phyloP scores from a whole-genome alignment of 2,888 invertebrate species.

The Volucella zonaria region DNA sequence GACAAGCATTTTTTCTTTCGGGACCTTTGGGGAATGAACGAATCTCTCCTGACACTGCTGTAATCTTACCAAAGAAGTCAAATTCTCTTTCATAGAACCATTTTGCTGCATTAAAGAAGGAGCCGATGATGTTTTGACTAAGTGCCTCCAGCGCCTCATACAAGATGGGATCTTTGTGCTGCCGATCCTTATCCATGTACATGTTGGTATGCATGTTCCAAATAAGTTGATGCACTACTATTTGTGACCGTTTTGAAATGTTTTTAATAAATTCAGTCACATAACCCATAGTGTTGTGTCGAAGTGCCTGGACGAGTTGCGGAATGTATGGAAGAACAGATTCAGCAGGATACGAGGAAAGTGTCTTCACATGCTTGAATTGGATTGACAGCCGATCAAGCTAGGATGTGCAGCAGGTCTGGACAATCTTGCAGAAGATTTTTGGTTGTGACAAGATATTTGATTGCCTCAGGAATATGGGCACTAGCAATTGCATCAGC shows the following conservation, averaged over 20 bases:
- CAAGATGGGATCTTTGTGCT: slow-evolving; percentile 91
- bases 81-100: slow-evolving; percentile 99
- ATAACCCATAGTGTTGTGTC: slow-evolving; percentile 99
- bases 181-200: slow-evolving; percentile 98
- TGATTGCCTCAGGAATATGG: slow-evolving; percentile 96
- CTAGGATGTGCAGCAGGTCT: slow-evolving; percentile 96
- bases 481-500: slow-evolving; percentile 93
- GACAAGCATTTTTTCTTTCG: slow-evolving; percentile 96
- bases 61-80: slow-evolving; percentile 98
- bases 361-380: slow-evolving; percentile 94
- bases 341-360: slow-evolving; percentile 96
- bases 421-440: slow-evolving; percentile 94
- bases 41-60: slow-evolving; percentile 97
- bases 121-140: slow-evolving; percentile 89
- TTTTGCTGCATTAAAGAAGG: slow-evolving; percentile 96
- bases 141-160: slow-evolving; percentile 91
- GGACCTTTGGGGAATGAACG: slow-evolving; percentile 94
- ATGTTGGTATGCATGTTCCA: slow-evolving; percentile 99
- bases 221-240: slow-evolving; percentile 98
- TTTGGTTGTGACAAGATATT: slow-evolving; percentile 96
- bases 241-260: slow-evolving; percentile 95
- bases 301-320: slow-evolving; percentile 95
- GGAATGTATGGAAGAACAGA: slow-evolving; percentile 98
- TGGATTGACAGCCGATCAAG: slow-evolving; percentile 95
- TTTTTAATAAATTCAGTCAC: slow-evolving; percentile 97